A percentile compares a stretch with the other conserved stretches of the same genome.
phyloP scores from a whole-genome alignment of 2,797 vertebrate species.

The Xiphophorus birchmanni region DNA sequence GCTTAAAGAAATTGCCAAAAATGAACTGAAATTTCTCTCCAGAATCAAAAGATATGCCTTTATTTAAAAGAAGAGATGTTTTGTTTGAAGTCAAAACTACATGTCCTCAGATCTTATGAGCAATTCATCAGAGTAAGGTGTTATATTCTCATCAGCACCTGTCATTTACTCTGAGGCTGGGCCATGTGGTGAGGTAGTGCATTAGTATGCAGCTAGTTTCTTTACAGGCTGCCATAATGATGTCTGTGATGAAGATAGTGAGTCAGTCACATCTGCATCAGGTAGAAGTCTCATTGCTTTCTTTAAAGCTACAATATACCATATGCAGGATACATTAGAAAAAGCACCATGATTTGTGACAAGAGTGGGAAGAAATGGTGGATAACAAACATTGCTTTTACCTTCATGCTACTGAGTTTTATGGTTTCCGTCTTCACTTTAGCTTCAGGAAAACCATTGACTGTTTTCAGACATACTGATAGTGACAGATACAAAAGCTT shows the following conservation, averaged over 20 bases:
- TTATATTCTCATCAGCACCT: constrained; percentile 56
- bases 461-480: neutral
- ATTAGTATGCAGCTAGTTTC: constrained; percentile 58
- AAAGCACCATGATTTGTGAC: neutral
- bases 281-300: constrained; percentile 26
- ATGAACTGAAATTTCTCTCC: constrained; percentile 25
- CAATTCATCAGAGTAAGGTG: constrained; percentile 33
- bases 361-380: neutral
- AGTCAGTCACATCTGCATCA: constrained; percentile 34
- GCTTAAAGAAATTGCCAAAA: constrained; percentile 40
- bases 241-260: constrained; percentile 37
- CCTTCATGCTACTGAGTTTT: neutral
- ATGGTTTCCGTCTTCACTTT: neutral
- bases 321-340: neutral
- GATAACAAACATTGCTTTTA: neutral
- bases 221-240: constrained; percentile 36
- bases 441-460: neutral
- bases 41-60: constrained; percentile 17
- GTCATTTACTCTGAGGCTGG: constrained; percentile 50
- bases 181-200: constrained; percentile 14
- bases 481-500: neutral
- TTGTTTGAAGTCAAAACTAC: neutral
- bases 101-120: constrained; percentile 10
- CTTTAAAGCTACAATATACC: constrained; percentile 5
- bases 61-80: neutral